Base-by-base conservation (phyloP, 2,797 vertebrate genomes). In the Leucoraja ocellata region DNA sequence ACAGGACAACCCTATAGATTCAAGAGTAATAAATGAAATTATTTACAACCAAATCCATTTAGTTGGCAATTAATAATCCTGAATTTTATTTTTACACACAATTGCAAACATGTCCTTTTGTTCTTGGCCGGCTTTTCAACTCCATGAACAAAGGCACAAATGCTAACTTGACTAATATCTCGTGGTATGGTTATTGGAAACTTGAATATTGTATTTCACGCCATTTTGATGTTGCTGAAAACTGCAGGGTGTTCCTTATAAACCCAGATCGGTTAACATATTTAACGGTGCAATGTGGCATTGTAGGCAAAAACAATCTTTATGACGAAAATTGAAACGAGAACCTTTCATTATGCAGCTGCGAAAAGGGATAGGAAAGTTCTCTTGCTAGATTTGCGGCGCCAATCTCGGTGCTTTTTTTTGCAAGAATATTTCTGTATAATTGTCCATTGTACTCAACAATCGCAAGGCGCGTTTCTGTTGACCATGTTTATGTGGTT, bases 11-110 rank as follows among this genome's bases (percentile, higher is more conserved):
- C 1, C 7, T 74, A 76, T n/a, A 73, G 23, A 73, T 63, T 14
- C 73, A 76, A n/a, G 25, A 73, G 18, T 91, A 73, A 73, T 73
- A 91, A 73, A 73, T 39, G 32, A 54, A 74, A 92, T 92, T n/a
- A n/a, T 76, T 76, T 92, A 6, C 16, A 92, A 76, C 90, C 71
- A 76, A 28, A 11, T 54, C 90, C 68, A 92, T 9, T 36, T 25
- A 74, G 10, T 74, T 76, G 71, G 28, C 39, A 74, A n/a, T 74
- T 74, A 4, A 23, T 58, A 76, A 25, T 25, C 71, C 25, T 78
- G n/a, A 13, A 78, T 78, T 54, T 36, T 77, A 25, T 6, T 14
- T n/a, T 9, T 32, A 16, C n/a, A 86, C 23, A 86, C 39, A 16
- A 92, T 58, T 46, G 18, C 28, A 54, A 21, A 0, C 39, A 74